Conservation (phyloP, 2,888 invertebrate species). For the Lasioglossum figueresi region DNA sequence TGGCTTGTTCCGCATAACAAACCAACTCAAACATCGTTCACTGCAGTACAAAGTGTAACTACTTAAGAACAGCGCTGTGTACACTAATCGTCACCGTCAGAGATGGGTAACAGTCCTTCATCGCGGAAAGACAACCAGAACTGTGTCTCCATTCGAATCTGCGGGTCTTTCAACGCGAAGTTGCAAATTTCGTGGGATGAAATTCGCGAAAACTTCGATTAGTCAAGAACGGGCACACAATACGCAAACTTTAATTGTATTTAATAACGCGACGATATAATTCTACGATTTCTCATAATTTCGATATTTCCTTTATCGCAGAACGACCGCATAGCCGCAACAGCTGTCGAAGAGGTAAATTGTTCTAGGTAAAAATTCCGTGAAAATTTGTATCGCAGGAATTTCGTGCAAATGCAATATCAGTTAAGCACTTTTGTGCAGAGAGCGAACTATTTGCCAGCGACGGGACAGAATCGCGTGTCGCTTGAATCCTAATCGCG, state of each 20-base stretch:
- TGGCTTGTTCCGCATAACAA: neutral
- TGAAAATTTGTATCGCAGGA: neutral
- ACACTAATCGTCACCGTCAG: neutral
- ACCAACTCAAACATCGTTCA: neutral
- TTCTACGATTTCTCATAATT: neutral
- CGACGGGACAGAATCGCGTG: neutral
- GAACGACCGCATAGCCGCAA: no score
- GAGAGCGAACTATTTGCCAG: neutral
- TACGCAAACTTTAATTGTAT: neutral
- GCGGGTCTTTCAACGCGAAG: neutral
- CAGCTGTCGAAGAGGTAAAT: no score
- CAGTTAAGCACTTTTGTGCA: neutral
- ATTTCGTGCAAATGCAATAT: neutral
- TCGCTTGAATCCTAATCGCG: slow-evolving; percentile 13
- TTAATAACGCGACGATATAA: neutral
- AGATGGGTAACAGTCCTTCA: neutral
- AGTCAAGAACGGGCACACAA: neutral
- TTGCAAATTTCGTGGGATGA: neutral
- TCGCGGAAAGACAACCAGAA: slow-evolving; percentile 2
- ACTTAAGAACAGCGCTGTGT: neutral
- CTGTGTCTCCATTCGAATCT: neutral
- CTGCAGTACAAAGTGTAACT: neutral
- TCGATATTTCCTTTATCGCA: no score
- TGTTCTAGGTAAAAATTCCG: neutral
- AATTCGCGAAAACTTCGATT: neutral